Conservation (phyloP, 2,113 vertebrate species). For the Malurus elegans region DNA sequence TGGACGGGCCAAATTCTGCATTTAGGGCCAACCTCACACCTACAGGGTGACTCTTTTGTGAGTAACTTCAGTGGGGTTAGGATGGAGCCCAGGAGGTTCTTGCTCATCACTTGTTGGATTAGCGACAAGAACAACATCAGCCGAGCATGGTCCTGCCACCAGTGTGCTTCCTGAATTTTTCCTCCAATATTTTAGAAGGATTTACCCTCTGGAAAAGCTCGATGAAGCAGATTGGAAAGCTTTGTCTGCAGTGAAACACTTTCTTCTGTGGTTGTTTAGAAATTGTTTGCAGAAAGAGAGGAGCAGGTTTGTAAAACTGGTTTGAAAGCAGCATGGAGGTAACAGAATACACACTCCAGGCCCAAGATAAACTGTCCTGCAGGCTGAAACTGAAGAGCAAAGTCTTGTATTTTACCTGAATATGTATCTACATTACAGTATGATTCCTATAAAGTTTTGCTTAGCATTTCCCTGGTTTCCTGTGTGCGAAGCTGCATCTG, state of each 20-base stretch:
- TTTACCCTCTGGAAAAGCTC: background rate
- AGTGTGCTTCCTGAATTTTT: background rate
- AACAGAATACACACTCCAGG: background rate
- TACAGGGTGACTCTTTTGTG: background rate
- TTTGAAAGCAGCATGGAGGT: background rate
- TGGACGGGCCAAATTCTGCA: background rate
- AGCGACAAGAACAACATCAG: background rate
- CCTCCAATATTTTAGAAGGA: background rate
- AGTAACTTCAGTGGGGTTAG: background rate
- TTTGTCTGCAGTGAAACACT: background rate
- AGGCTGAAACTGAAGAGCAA: background rate
- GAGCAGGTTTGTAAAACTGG: background rate
- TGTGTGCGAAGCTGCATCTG: background rate
- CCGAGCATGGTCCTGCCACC: background rate
- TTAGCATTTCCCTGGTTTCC: background rate
- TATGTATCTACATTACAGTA: fast-evolving
- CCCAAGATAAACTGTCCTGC: background rate
- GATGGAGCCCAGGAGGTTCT: background rate
- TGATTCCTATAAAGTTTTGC: background rate
- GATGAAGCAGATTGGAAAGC: background rate
- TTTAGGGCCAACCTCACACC: background rate
- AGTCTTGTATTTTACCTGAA: background rate
- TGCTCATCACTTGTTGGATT: background rate
- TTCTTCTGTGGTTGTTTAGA: background rate
- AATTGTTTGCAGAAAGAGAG: background rate